Base-by-base conservation (phyloP, 2,797 vertebrate genomes). In the Esox lucius region DNA sequence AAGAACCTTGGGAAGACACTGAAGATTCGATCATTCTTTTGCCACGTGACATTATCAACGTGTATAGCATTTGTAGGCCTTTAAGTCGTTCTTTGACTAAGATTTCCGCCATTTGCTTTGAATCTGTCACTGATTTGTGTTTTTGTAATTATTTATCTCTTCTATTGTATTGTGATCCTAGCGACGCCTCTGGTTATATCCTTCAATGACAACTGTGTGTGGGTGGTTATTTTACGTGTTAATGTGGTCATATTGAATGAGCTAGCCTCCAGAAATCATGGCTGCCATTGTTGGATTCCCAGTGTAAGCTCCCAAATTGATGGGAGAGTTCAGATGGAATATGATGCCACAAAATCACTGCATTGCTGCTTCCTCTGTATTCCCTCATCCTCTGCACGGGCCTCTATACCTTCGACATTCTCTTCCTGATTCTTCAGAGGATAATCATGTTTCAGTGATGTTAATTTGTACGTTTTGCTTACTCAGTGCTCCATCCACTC, bases 371-470 rank as follows among this genome's bases (percentile, higher is more conserved):
- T 59, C n/a, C 68, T n/a, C 22, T 70, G 39, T 53, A 49, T 71
- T 48, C 51, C 28, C 70, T 56, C n/a, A n/a, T 53, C 51, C 19
- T 56, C 53, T 56, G 53, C 53, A 56, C 19, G 19, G n/a, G 16
- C 19, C 53, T n/a, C 8, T n/a, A 56, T 56, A n/a, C 19, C n/a
- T 56, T 56, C 19, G 6, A 22, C 1, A n/a, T n/a, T 22, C 53
- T 9, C 53, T n/a, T 56, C 73, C 72, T 82, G 73, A 85, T 79
- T 83, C 73, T 82, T 85, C 65, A 75, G 76, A 67, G 8, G 71
- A 86, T 73, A 82, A 85, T 85, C 75, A 75, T 80, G 76, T 74
- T 85, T 77, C 84, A 77, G 87, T 78, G 76, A 87, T 85, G n/a
- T 84, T 83, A 49, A 75, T 73, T 78, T 77, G 80, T 83, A 72